Conservation (phyloP, 2,888 invertebrate genomes). For the Campaea margaritaria region DNA sequence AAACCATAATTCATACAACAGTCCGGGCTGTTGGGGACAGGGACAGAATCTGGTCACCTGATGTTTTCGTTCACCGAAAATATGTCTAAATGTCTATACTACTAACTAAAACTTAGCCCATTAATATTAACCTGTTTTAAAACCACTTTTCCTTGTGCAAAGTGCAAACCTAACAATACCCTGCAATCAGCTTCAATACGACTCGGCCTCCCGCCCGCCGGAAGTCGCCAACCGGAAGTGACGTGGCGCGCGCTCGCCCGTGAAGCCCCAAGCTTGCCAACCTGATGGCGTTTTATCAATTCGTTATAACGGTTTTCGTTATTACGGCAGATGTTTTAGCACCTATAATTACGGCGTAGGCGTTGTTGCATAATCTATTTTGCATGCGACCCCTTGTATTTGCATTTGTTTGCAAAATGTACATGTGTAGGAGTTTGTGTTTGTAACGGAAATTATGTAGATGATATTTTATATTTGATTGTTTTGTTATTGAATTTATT, state of each 20-base stretch:
- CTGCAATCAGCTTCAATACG: slow-evolving; percentile 34
- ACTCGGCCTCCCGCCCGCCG: slow-evolving; percentile 47
- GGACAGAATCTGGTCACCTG: too few species aligned
- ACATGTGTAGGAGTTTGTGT: slow-evolving; percentile 1
- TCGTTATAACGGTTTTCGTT: slow-evolving; percentile 53
- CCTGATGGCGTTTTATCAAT: slow-evolving; percentile 55
- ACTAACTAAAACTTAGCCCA: too few species aligned
- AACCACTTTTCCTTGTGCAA: neutral
- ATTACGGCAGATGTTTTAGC: slow-evolving; percentile 24
- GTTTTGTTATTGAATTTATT: neutral
- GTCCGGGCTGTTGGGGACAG: too few species aligned
- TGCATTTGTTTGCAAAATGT: slow-evolving; percentile 10
- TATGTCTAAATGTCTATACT: too few species aligned
- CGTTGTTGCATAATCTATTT: slow-evolving; percentile 24
- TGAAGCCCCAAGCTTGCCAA: slow-evolving; percentile 56
- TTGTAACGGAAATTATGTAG: slow-evolving; percentile 1
- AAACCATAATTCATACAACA: too few species aligned
- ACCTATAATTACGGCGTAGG: slow-evolving; percentile 15
- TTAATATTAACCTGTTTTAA: too few species aligned
- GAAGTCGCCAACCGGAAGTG: slow-evolving; percentile 57
- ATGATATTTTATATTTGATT: neutral
- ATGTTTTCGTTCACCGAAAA: too few species aligned
- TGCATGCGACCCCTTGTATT: slow-evolving; percentile 22
- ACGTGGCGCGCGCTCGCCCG: slow-evolving; percentile 68
- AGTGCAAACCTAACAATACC: slow-evolving; percentile 18